A percentile compares a stretch with the other conserved stretches of the same genome.
These are phyloP conservation scores for Crocidura indochinensis DNA, from an alignment of 2,797 vertebrate species.

Conservation along the genomic window DNA sequence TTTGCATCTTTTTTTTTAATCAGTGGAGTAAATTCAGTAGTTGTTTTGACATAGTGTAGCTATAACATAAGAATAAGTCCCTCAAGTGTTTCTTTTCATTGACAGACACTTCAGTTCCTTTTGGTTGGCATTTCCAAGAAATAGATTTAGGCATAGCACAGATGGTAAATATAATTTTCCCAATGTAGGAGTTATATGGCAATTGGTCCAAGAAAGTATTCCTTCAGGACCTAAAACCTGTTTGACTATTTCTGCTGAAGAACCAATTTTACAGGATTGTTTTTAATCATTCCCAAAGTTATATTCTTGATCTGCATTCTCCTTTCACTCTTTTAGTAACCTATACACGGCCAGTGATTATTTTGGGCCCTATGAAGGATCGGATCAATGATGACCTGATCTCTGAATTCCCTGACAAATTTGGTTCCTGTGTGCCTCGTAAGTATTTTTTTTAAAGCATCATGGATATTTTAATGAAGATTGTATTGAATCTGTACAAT, in stretches of 20 bases:
- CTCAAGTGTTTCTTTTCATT: conserved; percentile 12
- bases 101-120: conserved; percentile 31
- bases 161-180: background rate
- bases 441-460: conserved; percentile 88
- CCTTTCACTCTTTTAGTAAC: conserved; percentile 92
- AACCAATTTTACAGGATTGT: background rate
- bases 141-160: background rate
- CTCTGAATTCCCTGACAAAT: conserved; percentile 98
- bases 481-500: no score
- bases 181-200: background rate
- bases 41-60: conserved; percentile 66
- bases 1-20: conserved; percentile 63
- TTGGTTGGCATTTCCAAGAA: conserved; percentile 59
- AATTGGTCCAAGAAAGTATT: background rate
- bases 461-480: no score
- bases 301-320: conserved; percentile 31
- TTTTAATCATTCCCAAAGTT: background rate
- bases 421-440: conserved; percentile 99
- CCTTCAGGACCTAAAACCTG: background rate
- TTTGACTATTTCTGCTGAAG: background rate
- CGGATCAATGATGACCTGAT: conserved; percentile 98
- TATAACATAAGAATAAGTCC: conserved; percentile 29
- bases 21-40: conserved; percentile 49
- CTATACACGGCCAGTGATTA: conserved; percentile 97
- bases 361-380: conserved; percentile 99